Conservation (phyloP, 2,797 vertebrate species). For the Harpagifer antarcticus region DNA sequence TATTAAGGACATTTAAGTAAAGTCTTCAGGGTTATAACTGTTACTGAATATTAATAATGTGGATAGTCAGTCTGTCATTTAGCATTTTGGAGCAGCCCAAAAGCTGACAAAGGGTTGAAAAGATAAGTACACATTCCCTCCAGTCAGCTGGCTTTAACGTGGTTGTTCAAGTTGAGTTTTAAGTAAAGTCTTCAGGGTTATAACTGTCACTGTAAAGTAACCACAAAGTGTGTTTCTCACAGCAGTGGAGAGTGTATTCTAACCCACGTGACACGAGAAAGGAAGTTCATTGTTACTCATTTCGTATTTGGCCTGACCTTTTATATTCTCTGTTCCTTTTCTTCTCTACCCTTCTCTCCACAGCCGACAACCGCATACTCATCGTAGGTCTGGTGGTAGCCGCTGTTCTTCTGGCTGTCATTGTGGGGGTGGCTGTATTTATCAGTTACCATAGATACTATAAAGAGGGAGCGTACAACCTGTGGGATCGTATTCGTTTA, state of each 20-base stretch:
- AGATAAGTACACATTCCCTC: too few species aligned
- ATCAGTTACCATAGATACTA: accelerated
- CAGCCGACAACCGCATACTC: neutral
- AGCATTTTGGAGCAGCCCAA: too few species aligned
- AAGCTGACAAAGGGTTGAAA: too few species aligned
- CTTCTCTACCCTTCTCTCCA: neutral
- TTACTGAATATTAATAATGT: too few species aligned
- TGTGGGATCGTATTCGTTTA: constrained; percentile 18
- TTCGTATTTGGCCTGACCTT: neutral
- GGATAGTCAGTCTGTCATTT: too few species aligned
- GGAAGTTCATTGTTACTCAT: neutral
- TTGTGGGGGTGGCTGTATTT: accelerated
- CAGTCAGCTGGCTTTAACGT: too few species aligned
- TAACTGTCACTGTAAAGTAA: neutral
- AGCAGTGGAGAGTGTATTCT: neutral
- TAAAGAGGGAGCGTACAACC: constrained; percentile 39
- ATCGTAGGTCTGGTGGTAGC: accelerated
- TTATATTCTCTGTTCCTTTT: neutral
- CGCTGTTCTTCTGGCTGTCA: accelerated
- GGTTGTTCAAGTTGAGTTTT: too few species aligned
- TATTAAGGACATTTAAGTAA: too few species aligned
- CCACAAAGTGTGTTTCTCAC: neutral
- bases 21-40: too few species aligned
- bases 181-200: neutral
- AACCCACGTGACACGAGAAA: accelerated